Evolutionary conservation across 2,797 vertebrate species (phyloP).

Genomic region (Intellagama lesueurii): DNA sequence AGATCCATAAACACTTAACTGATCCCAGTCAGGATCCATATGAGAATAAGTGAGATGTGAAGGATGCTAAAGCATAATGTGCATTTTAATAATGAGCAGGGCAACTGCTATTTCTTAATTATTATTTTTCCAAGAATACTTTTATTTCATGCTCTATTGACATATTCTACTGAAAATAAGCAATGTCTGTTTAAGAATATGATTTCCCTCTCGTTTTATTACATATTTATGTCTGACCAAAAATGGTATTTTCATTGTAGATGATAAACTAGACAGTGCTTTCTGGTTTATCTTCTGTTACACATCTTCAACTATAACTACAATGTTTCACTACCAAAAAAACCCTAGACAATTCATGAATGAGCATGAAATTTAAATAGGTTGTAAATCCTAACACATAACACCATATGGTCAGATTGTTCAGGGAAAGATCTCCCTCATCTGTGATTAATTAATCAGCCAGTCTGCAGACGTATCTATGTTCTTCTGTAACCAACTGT

Average conservation of each 20-base stretch:
- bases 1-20: not conserved
- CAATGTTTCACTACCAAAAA: conserved; percentile 57
- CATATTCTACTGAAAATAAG: conserved; percentile 23
- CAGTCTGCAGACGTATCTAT: not conserved
- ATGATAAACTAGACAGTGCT: conserved; percentile 30
- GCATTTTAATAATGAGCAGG: not conserved
- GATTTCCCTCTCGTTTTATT: not conserved
- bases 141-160: not conserved
- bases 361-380: conserved; percentile 54
- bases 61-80: not conserved
- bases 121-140: not conserved
- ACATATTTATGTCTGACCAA: conserved; percentile 27
- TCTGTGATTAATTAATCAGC: not conserved
- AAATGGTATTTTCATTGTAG: conserved; percentile 63
- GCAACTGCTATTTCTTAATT: not conserved
- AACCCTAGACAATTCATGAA: conserved; percentile 40
- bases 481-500: no score
- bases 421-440: not conserved
- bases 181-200: conserved; percentile 5
- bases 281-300: conserved; percentile 61
- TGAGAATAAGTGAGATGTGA: not conserved
- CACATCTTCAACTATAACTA: conserved; percentile 55
- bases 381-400: conserved; percentile 46
- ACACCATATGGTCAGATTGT: not conserved
- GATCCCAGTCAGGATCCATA: not conserved